Evolutionary conservation across 2,888 invertebrate species (phyloP).

Genomic region (Diarsia mendica): DNA sequence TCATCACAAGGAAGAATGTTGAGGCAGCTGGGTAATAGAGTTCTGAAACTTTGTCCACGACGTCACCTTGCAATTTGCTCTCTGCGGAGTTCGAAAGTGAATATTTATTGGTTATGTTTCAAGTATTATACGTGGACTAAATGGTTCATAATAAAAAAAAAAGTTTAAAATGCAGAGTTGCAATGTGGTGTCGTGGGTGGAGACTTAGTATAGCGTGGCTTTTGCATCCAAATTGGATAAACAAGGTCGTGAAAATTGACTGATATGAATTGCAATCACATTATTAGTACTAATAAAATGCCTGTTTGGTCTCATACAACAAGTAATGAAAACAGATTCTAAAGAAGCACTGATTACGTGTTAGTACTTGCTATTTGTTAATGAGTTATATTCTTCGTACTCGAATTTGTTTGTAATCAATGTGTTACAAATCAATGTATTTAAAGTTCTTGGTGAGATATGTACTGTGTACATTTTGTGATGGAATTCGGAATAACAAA

Average conservation of each 20-base stretch:
- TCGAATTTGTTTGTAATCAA: constrained; percentile 17
- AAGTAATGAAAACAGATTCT: constrained; percentile 38
- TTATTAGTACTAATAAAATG: constrained; percentile 59
- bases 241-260: constrained; percentile 55
- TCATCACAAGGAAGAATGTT: constrained; percentile 72
- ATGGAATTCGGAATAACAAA: constrained; percentile 7
- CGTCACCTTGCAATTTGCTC: constrained; percentile 38
- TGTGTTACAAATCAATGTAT: constrained; percentile 53
- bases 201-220: constrained; percentile 50
- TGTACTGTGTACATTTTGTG: constrained; percentile 63
- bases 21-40: constrained; percentile 70
- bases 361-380: constrained; percentile 49
- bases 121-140: constrained; percentile 52
- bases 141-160: constrained; percentile 50
- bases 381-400: constrained; percentile 40
- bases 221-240: constrained; percentile 58
- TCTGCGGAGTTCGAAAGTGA: constrained; percentile 43
- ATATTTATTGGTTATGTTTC: constrained; percentile 62
- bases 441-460: constrained; percentile 26
- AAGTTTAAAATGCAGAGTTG: constrained; percentile 44
- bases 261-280: constrained; percentile 67
- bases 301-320: constrained; percentile 55
- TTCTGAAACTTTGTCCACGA: constrained; percentile 27
- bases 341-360: constrained; percentile 47
- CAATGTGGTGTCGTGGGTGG: constrained; percentile 51